Evolutionary conservation across 1,140 invertebrate genomes (phyloP), one percentile per base, ranked within the genome.

Genomic region (Drosophila obscura): DNA sequence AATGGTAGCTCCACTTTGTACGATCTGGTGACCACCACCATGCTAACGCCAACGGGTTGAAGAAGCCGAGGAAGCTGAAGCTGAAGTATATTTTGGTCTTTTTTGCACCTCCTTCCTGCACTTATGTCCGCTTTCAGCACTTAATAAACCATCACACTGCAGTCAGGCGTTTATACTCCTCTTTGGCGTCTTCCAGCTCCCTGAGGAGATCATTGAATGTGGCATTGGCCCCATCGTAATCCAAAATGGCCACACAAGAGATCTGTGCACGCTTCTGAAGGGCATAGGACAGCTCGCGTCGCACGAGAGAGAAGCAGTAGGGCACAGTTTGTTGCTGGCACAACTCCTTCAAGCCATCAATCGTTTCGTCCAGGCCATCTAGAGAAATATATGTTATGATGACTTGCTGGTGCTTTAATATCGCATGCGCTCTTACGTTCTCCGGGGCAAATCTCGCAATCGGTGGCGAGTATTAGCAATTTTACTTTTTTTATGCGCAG

Each of bases 391-490:
- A 41, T 19, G 15, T 19, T 31, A 41, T 15, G 9, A n/a, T 48
- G 11, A 48, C 2, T 39, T 5, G 43, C 8, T 7, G 51, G 19
- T n/a, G 43, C 2, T 46, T 11, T 22, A 4, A 35, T 13, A 5
- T 19, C 7, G 4, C 2, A 7, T 16, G 2, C 1, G 0, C n/a
- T 46, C 48, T 49, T 35, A 88, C 87, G 69, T 69, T 77, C 62
- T 0, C 52, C 73, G 1, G 76, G 61, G 28, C 74, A 79, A 7
- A 51, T 57, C 59, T 93, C 92, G 53, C 93, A 92, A 51, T 93
- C 92, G 2, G 94, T 93, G 4, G 95, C 95, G 56, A 95, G 90
- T 1, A 95, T 92, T 1, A 95, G 81, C 66, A 94, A 89, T 74
- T 93, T 94, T 2, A 95, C 89, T 80, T 94, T 94, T 39, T 93